phyloP scores from a whole-genome alignment of 2,797 vertebrate genomes.

The Takifugu ocellatus region DNA sequence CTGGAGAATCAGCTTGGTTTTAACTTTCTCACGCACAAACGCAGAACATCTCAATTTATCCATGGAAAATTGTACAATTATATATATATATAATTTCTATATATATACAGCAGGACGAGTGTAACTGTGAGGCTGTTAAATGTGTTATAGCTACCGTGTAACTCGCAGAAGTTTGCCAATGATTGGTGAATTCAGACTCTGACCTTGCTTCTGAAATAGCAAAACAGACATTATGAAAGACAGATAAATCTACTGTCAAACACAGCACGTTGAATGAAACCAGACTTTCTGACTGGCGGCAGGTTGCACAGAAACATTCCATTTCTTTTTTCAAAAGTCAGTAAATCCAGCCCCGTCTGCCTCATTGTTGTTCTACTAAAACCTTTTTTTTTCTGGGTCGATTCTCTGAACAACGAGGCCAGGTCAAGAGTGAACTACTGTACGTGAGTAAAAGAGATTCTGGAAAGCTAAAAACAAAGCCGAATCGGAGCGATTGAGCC shows the following conservation, averaged over 20 bases:
- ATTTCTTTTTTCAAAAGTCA: not conserved
- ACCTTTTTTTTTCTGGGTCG: not conserved
- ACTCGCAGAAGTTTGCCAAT: too few species aligned
- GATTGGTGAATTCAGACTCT: not conserved
- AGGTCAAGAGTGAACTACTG: not conserved
- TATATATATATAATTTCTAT: not conserved
- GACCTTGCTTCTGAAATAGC: not conserved
- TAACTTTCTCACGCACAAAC: not conserved
- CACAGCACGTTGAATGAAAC: not conserved
- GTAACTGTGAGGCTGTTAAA: too few species aligned
- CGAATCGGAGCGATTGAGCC: too few species aligned
- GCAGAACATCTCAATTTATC: not conserved
- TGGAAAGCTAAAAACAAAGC: too few species aligned
- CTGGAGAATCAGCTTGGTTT: slow-evolving; percentile 1
- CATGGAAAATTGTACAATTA: not conserved
- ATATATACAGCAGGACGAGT: too few species aligned
- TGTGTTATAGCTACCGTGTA: too few species aligned
- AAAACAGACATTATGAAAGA: too few species aligned
- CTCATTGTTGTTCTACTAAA: slow-evolving; percentile 5
- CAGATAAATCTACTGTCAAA: not conserved
- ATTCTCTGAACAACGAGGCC: not conserved
- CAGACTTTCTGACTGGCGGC: not conserved
- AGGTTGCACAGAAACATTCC: too few species aligned
- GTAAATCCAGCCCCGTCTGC: not conserved
- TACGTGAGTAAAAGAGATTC: too few species aligned